Evolutionary conservation across 2,797 vertebrate genomes (phyloP).

Genomic region (Xenentodon cancila): DNA sequence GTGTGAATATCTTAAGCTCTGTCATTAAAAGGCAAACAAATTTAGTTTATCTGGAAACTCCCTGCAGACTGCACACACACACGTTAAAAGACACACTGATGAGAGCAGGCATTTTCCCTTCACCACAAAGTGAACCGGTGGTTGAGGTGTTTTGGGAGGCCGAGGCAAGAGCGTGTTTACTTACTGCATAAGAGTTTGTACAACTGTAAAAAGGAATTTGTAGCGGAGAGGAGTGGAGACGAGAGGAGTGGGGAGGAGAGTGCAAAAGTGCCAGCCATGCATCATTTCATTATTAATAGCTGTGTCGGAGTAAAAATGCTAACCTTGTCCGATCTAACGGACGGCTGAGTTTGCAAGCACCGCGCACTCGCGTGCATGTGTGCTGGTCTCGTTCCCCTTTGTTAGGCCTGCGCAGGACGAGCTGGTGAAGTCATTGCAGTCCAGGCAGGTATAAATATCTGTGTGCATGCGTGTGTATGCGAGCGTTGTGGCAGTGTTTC

Average conservation of each 20-base stretch:
- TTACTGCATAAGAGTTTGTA: constrained; percentile 68
- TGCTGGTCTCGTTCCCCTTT: constrained; percentile 62
- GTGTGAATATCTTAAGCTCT: constrained; percentile 81
- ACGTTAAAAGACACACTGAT: constrained; percentile 50
- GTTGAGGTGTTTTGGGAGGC: constrained; percentile 65
- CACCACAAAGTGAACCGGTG: constrained; percentile 68
- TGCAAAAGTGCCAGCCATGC: constrained; percentile 74
- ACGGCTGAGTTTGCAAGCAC: constrained; percentile 84
- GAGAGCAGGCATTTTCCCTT: constrained; percentile 57
- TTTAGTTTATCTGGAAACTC: constrained; percentile 80
- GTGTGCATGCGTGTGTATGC: constrained; percentile 40
- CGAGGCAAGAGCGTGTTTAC: constrained; percentile 63
- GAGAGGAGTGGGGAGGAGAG: constrained; percentile 80
- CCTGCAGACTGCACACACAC: constrained; percentile 57
- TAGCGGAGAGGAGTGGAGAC: constrained; percentile 69
- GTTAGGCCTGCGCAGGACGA: constrained; percentile 45
- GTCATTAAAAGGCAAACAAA: constrained; percentile 83
- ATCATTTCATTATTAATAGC: constrained; percentile 98
- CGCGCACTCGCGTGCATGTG: constrained; percentile 30
- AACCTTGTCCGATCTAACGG: constrained; percentile 94
- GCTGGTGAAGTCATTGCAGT: constrained; percentile 73
- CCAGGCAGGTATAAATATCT: constrained; percentile 76
- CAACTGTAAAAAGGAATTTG: constrained; percentile 72
- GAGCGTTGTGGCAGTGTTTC: constrained; percentile 71
- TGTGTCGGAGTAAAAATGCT: constrained; percentile 92